A percentile compares a stretch with the other conserved stretches of the same genome.
Evolutionary conservation across 2,797 vertebrate species (phyloP).

Genomic region (Myotis pilosus): DNA sequence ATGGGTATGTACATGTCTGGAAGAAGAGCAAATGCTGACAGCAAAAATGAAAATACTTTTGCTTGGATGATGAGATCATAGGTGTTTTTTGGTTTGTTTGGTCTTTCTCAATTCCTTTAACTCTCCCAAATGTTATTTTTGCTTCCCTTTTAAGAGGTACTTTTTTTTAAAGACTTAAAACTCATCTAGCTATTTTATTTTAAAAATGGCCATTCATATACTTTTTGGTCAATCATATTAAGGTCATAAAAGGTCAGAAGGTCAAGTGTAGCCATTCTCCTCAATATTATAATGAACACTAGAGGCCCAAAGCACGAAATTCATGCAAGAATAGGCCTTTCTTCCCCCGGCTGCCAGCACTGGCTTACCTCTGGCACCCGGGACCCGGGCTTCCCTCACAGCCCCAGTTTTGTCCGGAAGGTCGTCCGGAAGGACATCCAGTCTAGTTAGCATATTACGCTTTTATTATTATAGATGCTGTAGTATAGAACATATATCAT

Average conservation of each 20-base stretch:
- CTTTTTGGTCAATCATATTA: slow-evolving; percentile 3
- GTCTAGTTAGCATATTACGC: too few species aligned
- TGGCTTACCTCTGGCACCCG: too few species aligned
- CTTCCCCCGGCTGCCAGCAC: too few species aligned
- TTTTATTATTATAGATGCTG: neutral
- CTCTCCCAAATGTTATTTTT: slow-evolving; percentile 44
- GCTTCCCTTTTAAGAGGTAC: slow-evolving; percentile 21
- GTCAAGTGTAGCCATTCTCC: neutral
- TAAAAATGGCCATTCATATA: neutral
- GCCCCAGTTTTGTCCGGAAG: too few species aligned
- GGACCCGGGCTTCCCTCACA: too few species aligned
- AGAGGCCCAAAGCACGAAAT: too few species aligned
- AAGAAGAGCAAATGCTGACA: neutral
- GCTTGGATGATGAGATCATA: slow-evolving; percentile 26
- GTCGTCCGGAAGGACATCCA: too few species aligned
- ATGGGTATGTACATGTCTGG: neutral
- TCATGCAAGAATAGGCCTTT: too few species aligned
- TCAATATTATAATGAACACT: neutral
- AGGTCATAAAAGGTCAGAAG: neutral
- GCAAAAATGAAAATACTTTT: slow-evolving; percentile 45
- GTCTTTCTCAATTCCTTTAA: slow-evolving; percentile 56
- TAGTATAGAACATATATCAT: neutral
- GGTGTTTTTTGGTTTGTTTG: slow-evolving; percentile 50
- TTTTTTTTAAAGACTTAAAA: slow-evolving; percentile 16
- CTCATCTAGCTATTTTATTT: slow-evolving; percentile 7